These are phyloP conservation scores for Malaclemys terrapin DNA, from an alignment of 2,113 vertebrate genomes.

Conservation along the genomic window DNA sequence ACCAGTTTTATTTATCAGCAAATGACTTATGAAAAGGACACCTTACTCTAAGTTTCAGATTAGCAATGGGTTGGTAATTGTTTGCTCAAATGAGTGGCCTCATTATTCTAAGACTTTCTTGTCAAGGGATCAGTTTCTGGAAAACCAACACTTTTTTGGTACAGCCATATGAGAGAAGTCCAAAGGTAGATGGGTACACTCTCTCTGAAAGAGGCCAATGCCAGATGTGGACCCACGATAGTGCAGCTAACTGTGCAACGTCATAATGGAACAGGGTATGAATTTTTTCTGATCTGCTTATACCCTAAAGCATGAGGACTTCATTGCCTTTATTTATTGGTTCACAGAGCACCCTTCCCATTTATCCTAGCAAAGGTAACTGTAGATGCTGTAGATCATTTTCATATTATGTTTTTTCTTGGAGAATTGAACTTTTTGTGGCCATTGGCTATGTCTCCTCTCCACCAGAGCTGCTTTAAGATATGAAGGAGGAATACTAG, in stretches of 20 bases:
- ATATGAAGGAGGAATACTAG: no score
- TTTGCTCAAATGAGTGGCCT: not conserved
- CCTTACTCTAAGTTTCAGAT: not conserved
- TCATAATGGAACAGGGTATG: not conserved
- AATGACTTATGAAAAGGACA: conserved; percentile 55
- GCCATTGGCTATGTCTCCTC: not conserved
- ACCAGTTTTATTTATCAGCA: conserved; percentile 8
- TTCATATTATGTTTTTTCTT: not conserved
- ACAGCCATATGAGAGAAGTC: not conserved
- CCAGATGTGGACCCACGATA: not conserved
- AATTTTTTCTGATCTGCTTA: not conserved
- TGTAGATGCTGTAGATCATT: not conserved
- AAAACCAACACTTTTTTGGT: not conserved
- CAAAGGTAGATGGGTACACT: not conserved
- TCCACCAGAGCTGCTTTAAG: no score
- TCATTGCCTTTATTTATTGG: not conserved
- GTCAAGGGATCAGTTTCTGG: conserved; percentile 17
- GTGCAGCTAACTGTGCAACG: not conserved
- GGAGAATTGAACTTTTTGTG: not conserved
- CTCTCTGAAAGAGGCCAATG: not conserved
- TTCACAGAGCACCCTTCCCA: not conserved
- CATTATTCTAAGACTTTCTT: conserved; percentile 46
- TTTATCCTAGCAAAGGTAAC: not conserved
- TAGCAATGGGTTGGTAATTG: conserved; percentile 51
- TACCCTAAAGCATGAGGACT: not conserved